Percentiles rank a stretch among this genome's conserved stretches.
Evolutionary conservation across 1,140 invertebrate genomes (phyloP).

Genomic region (Saccostrea glomerata): DNA sequence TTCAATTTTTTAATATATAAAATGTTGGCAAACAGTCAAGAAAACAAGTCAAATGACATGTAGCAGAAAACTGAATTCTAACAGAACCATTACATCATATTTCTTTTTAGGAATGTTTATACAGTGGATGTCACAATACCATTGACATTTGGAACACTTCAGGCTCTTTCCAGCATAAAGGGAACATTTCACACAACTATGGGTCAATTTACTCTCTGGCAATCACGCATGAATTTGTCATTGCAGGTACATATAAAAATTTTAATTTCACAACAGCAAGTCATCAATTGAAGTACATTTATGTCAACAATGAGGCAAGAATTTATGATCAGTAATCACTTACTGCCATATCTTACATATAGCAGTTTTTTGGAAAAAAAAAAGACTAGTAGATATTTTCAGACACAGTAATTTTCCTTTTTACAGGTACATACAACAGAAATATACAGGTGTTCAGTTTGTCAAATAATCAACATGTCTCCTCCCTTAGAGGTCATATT

Average conservation of each 20-base stretch:
- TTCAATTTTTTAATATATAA: too few relatives aligned
- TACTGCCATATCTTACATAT: too few relatives aligned
- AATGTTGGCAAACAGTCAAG: too few relatives aligned
- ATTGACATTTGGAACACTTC: slow-evolving; percentile 73
- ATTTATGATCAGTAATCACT: too few relatives aligned
- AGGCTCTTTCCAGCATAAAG: slow-evolving; percentile 67
- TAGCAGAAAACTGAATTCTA: too few relatives aligned
- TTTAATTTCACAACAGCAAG: not conserved
- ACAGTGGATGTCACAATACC: slow-evolving; percentile 75
- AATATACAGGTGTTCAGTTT: slow-evolving; percentile 66
- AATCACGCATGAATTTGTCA: slow-evolving; percentile 69
- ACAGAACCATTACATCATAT: too few relatives aligned
- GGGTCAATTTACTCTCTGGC: slow-evolving; percentile 75
- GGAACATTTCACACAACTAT: slow-evolving; percentile 71
- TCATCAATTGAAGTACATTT: too few relatives aligned
- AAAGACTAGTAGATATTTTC: not conserved
- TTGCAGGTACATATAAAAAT: slow-evolving; percentile 66
- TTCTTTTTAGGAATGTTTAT: slow-evolving; percentile 71
- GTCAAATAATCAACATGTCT: slow-evolving; percentile 61
- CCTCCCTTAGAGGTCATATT: slow-evolving; percentile 68
- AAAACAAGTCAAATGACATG: too few relatives aligned
- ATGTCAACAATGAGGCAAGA: too few relatives aligned
- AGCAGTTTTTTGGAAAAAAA: too few relatives aligned
- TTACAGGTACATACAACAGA: slow-evolving; percentile 69
- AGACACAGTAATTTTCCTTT: slow-evolving; percentile 7